Evolutionary conservation across 2,797 vertebrate species (phyloP), one percentile per base, ranked within the genome.

Genomic region (Anguilla marmorata): DNA sequence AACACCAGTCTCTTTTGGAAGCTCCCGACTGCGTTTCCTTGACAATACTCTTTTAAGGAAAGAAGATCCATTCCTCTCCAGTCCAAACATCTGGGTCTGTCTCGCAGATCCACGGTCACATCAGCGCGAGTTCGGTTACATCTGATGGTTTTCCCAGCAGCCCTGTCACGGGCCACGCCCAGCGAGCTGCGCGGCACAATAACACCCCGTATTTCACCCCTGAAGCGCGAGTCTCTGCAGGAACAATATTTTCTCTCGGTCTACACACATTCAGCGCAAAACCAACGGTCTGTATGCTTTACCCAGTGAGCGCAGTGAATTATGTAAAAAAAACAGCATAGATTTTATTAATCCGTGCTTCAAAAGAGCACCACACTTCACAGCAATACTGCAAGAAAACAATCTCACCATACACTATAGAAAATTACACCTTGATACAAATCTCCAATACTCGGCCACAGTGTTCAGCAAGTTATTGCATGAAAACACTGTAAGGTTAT

Each of bases 1-100:
- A 86, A 33, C 48, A 69, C 30, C 48, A 27, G 50, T 30, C 63
- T 37, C 45, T 83, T 80, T 76, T 12, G 33, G 85, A 89, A 84
- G 45, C 80, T 84, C 41, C 58, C 3, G 24, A 82, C 33, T 86
- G 86, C 45, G 87, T 92, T 84, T 90, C 90, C 88, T 88, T 90
- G 90, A 87, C 85, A 0, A 91, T 88, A 80, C 52, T 89, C 88
- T 91, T 90, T 90, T 87, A 89, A 91, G 87, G 76, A 89, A 87
- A 88, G 88, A 88, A 69, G 88, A 89, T 86, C 80, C 66, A 86
- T 87, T 87, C 88, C 60, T 54, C 87, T 82, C 87, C 85, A 88
- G 60, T 50, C 88, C 72, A 86, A 89, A 89, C 87, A 88, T 88
- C 86, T 83, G 82, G 37, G 80, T 48, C 69, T 87, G 89, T 58